Conservation (phyloP, 2,888 invertebrate genomes). For the Xiphydria camelus region DNA sequence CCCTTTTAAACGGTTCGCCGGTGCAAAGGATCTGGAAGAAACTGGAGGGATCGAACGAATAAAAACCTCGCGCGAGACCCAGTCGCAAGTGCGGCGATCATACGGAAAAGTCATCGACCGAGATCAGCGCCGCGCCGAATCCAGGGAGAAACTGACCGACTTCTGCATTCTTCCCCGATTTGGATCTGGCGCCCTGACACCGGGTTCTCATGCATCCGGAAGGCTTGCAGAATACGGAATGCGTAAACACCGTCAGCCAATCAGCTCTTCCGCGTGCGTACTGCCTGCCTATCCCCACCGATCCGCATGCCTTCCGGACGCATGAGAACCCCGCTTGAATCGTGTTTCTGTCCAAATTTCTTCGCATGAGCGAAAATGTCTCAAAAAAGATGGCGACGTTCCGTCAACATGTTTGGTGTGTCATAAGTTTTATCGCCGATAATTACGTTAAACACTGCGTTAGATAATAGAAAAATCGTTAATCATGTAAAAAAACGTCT, state of each 20-base stretch:
- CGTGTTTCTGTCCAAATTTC: conserved; percentile 13
- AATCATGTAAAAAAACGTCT: conserved; percentile 11
- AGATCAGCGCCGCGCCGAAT: conserved; percentile 10
- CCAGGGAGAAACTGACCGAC: conserved; percentile 5
- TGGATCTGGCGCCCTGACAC: conserved; percentile 5
- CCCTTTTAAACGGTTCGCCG: not conserved
- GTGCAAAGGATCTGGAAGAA: no score
- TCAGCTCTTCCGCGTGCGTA: no score
- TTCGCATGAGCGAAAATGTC: conserved; percentile 14
- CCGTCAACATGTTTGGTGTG: conserved; percentile 30
- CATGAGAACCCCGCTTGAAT: no score
- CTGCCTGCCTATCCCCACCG: no score
- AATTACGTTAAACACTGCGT: conserved; percentile 15
- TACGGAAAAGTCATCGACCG: conserved; percentile 9
- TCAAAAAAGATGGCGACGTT: conserved; percentile 34
- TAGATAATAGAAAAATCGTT: conserved; percentile 13
- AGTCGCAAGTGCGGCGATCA: no score
- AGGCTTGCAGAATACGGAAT: no score
- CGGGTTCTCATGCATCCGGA: no score
- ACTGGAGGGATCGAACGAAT: no score
- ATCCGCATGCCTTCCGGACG: no score
- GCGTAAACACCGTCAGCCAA: no score
- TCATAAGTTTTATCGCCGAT: conserved; percentile 21
- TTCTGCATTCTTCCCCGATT: conserved; percentile 13
- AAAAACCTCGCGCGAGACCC: conserved; percentile 1